Percentiles rank a stretch among this genome's conserved stretches.
Conservation (phyloP, 2,888 invertebrate genomes). For the Autographa pulchrina region DNA sequence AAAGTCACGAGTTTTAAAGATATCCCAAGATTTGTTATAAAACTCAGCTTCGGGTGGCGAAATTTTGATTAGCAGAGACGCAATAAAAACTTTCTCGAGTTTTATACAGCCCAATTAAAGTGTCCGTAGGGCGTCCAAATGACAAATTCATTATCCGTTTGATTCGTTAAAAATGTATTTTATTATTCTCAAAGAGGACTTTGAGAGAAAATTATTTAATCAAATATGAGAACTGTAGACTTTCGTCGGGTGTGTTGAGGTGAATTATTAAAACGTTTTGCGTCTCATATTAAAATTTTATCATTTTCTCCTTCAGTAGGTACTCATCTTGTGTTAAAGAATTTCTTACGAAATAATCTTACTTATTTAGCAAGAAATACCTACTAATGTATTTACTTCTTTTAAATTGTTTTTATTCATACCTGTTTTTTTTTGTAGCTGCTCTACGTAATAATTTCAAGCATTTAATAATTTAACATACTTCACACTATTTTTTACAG, state of each 20-base stretch:
- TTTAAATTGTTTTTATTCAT: neutral
- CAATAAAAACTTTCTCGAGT: conserved; percentile 73
- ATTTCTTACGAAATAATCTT: neutral
- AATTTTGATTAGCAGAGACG: conserved; percentile 77
- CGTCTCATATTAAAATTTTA: conserved; percentile 24
- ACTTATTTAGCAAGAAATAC: neutral
- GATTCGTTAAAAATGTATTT: conserved; percentile 65
- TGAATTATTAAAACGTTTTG: conserved; percentile 50
- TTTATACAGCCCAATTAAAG: conserved; percentile 75
- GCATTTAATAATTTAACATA: neutral
- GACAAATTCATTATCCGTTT: conserved; percentile 73
- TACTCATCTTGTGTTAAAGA: conserved; percentile 16
- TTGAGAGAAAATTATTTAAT: conserved; percentile 48
- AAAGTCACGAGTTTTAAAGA: conserved; percentile 71
- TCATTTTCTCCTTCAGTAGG: conserved; percentile 14
- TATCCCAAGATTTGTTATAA: conserved; percentile 66
- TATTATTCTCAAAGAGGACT: conserved; percentile 46
- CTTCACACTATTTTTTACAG: too few species aligned
- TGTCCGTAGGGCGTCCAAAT: conserved; percentile 61
- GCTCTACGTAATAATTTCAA: neutral
- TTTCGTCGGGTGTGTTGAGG: conserved; percentile 24
- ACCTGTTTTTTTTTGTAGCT: too few species aligned
- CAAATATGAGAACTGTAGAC: conserved; percentile 29
- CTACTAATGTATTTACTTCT: neutral
- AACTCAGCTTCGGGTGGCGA: conserved; percentile 67